Evolutionary conservation across 2,797 vertebrate species (phyloP), one percentile per base, ranked within the genome.

Genomic region (Gymnothorax reevesii): DNA sequence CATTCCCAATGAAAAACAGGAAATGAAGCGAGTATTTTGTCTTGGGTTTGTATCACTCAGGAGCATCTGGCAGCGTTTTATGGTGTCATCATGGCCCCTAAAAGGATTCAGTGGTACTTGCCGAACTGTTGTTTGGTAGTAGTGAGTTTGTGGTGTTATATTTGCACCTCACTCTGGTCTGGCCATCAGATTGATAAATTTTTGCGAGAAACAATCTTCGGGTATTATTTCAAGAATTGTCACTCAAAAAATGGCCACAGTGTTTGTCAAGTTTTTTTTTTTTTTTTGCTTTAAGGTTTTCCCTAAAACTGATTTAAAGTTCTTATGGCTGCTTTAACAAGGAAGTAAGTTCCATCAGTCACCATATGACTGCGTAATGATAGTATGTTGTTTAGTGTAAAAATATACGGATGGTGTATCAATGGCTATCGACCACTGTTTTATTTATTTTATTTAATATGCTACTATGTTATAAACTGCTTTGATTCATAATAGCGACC

Each of bases 11-110:
- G 42, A 17, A 77, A 42, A 49, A 49, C 73, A 77, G 73, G 73
- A 77, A 77, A 52, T 77, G 73, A 77, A 77, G 73, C 20, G 13
- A 12, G 71, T 8, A 22, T 69, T 55, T 80, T 22, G 49, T 52
- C 49, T 3, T 3, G 77, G n/a, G 49, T 80, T 77, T 55, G n/a
- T 55, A 55, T 80, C 22, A 54, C 17, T 22, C 20, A 8, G 22
- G 49, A 80, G n/a, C 8, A 55, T 55, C 77, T 80, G 77, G 77
- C 77, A 54, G 7, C 12, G 3, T 80, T 80, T 80, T 80, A 80
- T 80, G 52, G 17, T 1, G 54, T 54, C 22, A 25, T 80, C 22
- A 25, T 80, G 77, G 15, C n/a, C 17, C 52, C 49, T 80, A n/a
- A 55, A 55, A 22, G 77, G 20, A 55, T 6, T 12, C 71, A 15